Percentiles rank a stretch among this genome's conserved stretches.
phyloP scores from a whole-genome alignment of 2,797 vertebrate species.

The Hapalemur alaotrensis region DNA sequence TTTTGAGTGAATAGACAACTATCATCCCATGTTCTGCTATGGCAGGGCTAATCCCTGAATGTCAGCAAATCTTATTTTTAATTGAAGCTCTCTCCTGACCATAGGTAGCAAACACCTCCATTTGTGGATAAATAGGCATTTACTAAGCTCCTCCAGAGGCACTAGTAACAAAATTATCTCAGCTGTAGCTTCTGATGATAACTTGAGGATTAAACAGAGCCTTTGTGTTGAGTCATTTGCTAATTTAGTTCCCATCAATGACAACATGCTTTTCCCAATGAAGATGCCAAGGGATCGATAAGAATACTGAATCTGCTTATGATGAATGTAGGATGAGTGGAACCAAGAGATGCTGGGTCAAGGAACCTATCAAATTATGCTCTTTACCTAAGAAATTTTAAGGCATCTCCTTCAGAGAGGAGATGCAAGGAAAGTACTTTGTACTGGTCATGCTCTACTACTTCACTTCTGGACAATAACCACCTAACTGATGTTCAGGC shows the following conservation, averaged over 20 bases:
- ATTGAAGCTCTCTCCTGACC: background rate
- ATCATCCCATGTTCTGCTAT: background rate
- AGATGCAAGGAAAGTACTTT: background rate
- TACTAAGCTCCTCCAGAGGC: background rate
- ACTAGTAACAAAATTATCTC: conserved; percentile 17
- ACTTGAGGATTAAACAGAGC: background rate
- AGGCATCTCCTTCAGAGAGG: background rate
- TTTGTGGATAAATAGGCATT: background rate
- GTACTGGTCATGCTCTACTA: background rate
- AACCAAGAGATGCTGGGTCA: background rate
- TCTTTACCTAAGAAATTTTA: background rate
- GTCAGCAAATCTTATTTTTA: background rate
- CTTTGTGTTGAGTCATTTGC: background rate
- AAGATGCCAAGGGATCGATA: background rate
- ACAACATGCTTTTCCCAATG: background rate
- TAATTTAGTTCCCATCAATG: background rate
- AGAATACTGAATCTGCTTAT: background rate
- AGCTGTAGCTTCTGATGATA: background rate
- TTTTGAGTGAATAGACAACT: background rate
- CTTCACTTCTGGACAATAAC: background rate
- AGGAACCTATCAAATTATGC: background rate
- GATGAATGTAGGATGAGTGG: background rate
- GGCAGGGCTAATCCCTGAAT: background rate
- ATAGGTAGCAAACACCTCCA: background rate
- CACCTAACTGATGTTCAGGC: background rate